Evolutionary conservation across 2,797 vertebrate genomes (phyloP).

Genomic region (Acanthurus tractus): DNA sequence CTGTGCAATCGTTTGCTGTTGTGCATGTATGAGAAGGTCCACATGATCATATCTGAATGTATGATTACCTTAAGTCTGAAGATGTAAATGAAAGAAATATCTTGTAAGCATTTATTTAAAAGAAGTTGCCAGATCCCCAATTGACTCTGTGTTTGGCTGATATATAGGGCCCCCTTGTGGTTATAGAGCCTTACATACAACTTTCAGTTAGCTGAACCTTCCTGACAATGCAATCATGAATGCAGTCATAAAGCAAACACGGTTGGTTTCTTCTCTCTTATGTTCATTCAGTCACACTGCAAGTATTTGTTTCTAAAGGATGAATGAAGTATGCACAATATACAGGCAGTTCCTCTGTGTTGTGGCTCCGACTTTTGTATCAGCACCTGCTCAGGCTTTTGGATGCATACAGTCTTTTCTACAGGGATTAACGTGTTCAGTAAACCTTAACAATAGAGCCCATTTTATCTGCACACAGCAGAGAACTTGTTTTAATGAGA

Average conservation of each 20-base stretch:
- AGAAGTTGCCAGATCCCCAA: neutral
- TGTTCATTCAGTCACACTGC: neutral
- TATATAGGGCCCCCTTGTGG: slow-evolving; percentile 24
- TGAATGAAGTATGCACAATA: neutral
- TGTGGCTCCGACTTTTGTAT: slow-evolving; percentile 21
- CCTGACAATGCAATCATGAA: neutral
- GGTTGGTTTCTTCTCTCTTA: neutral
- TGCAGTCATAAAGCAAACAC: neutral
- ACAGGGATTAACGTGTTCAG: neutral
- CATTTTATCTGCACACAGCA: neutral
- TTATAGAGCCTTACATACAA: neutral
- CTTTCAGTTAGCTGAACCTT: neutral
- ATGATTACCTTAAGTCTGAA: neutral
- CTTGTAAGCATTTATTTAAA: no score
- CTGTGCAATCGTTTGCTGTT: neutral
- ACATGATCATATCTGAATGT: neutral
- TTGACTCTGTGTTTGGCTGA: neutral
- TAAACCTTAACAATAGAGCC: neutral
- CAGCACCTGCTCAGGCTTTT: slow-evolving; percentile 11
- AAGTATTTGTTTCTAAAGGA: neutral
- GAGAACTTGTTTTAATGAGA: neutral
- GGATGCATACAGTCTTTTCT: no score
- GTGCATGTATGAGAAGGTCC: neutral
- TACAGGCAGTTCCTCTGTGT: neutral
- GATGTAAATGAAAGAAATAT: neutral